Evolutionary conservation across 2,888 invertebrate genomes (phyloP).

Genomic region (Teinopalpus imperialis): DNA sequence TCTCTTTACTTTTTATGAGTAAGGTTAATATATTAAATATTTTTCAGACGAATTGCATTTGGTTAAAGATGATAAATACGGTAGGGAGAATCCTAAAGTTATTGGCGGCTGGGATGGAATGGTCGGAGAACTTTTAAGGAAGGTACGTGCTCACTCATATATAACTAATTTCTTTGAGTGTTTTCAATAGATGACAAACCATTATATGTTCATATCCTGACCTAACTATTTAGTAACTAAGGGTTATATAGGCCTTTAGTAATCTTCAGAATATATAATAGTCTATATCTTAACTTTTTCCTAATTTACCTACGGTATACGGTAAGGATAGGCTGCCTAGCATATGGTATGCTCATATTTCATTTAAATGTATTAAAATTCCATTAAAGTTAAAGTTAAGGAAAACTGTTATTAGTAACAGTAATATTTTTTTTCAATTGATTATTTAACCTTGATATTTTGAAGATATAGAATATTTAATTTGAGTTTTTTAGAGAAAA

Average conservation of each 20-base stretch:
- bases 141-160: constrained; percentile 80
- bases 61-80: constrained; percentile 94
- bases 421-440: too few species aligned
- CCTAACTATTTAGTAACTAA: constrained; percentile 24
- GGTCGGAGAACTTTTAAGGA: constrained; percentile 93
- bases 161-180: constrained; percentile 26
- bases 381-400: too few species aligned
- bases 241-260: constrained; percentile 11
- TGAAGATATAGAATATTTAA: too few species aligned
- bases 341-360: too few species aligned
- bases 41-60: constrained; percentile 90
- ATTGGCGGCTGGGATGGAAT: constrained; percentile 95
- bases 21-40: background rate
- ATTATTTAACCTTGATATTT: too few species aligned
- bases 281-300: constrained; percentile 1
- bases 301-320: too few species aligned
- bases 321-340: too few species aligned
- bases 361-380: too few species aligned
- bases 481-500: too few species aligned
- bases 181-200: constrained; percentile 24
- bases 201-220: constrained; percentile 11
- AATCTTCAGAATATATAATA: constrained; percentile 8
- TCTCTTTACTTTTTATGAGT: background rate
- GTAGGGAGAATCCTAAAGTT: constrained; percentile 88
- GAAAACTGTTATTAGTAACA: too few species aligned